phyloP scores from a whole-genome alignment of 1,140 invertebrate species.

The Hypsibius dujardini region DNA sequence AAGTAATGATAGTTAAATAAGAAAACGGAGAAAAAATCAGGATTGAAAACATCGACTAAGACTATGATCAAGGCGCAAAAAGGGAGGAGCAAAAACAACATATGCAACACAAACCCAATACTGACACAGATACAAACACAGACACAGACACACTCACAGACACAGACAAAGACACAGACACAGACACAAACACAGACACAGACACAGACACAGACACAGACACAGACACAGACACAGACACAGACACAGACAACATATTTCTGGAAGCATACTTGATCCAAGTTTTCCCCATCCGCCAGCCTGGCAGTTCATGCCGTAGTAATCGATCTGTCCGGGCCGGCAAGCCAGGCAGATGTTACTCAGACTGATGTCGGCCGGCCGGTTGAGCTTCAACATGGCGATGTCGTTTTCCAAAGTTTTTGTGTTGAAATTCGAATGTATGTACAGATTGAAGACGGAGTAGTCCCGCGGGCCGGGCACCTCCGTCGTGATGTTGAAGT shows the following conservation, averaged over 20 bases:
- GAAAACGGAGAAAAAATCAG: not conserved
- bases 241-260: not conserved
- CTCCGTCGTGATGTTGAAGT: constrained; percentile 12
- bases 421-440: not conserved
- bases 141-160: too few species aligned
- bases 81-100: too few species aligned
- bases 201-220: too few species aligned
- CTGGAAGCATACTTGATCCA: not conserved
- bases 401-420: constrained; percentile 13
- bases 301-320: constrained; percentile 13
- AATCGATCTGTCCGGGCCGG: constrained; percentile 14
- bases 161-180: too few species aligned
- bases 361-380: constrained; percentile 11
- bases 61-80: too few species aligned
- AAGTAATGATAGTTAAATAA: not conserved
- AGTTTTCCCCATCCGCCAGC: constrained; percentile 12
- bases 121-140: too few species aligned
- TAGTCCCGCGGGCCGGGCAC: constrained; percentile 10
- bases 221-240: not conserved
- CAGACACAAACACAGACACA: too few species aligned
- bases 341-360: constrained; percentile 12
- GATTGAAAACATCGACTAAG: too few species aligned
- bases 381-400: constrained; percentile 11
- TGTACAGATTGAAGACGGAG: constrained; percentile 16
- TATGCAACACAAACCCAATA: too few species aligned